Percentiles rank a stretch among this genome's conserved stretches.
These are phyloP conservation scores for Meteorus sp. DNA, from an alignment of 1,140 invertebrate genomes.

Conservation along the genomic window DNA sequence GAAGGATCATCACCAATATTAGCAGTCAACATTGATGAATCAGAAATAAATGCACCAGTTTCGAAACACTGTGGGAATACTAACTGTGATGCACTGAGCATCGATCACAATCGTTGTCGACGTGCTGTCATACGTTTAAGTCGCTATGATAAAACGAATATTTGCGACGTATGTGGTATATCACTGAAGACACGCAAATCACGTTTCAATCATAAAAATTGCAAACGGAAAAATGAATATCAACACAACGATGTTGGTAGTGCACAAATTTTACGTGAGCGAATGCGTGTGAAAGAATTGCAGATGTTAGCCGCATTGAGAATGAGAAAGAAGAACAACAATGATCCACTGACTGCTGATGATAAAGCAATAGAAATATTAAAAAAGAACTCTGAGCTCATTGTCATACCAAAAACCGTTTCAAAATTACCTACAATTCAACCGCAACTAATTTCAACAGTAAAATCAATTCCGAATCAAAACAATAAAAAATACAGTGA, in stretches of 20 bases:
- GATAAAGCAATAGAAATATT: conserved; percentile 43
- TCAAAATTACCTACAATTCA: conserved; percentile 20
- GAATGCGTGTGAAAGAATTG: conserved; percentile 51
- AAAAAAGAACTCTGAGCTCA: conserved; percentile 49
- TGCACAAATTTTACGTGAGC: conserved; percentile 41
- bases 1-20: conserved; percentile 42
- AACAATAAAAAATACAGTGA: not conserved
- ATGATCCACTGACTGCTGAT: conserved; percentile 40
- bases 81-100: conserved; percentile 49
- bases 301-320: conserved; percentile 43
- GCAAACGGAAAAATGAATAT: conserved; percentile 45
- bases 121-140: conserved; percentile 40
- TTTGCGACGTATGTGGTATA: conserved; percentile 49
- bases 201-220: conserved; percentile 46
- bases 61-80: conserved; percentile 44
- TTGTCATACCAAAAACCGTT: conserved; percentile 47
- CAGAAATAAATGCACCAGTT: conserved; percentile 47
- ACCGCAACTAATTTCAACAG: conserved; percentile 8
- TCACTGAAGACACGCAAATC: conserved; percentile 40
- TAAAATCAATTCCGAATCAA: conserved; percentile 10
- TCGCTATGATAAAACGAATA: conserved; percentile 36
- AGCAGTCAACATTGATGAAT: conserved; percentile 41
- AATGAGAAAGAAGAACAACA: conserved; percentile 41
- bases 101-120: conserved; percentile 52
- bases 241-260: conserved; percentile 42